Evolutionary conservation across 37 sponge, comb jelly and placozoan genomes (phyloP), one percentile per base, ranked within the genome.

Genomic region (Dysidea cf. avara): DNA sequence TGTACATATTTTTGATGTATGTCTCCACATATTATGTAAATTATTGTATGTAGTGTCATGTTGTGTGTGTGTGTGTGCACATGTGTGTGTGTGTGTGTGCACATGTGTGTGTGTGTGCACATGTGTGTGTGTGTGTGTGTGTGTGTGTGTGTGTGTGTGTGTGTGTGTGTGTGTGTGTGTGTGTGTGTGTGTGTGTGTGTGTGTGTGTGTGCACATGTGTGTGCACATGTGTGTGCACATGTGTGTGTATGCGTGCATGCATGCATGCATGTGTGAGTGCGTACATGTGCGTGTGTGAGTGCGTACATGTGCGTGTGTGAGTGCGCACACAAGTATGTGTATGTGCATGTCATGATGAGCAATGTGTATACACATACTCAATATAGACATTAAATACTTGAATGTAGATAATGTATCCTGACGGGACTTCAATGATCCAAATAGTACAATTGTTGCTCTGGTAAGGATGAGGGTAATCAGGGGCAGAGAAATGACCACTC

Each of bases 391-490:
- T 48, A 3, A 7, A 2, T 18, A 86, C 40, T 5, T 36, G 48
- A 3, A 87, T 12, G 0, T 48, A 47, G 1, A 87, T 26, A 25
- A 16, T 53, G 33, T 65, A 65, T 7, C 68, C 72, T 25, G 40
- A 56, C 2, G 66, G 66, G 0, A 40, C 72, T 31, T 48, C 33
- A 31, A 87, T 67, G 6, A 55, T 65, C 78, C 82, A 87, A 7
- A 52, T 65, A 64, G 82, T 81, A 55, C 72, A 61, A 26, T 32
- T 43, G 35, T 75, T 66, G 67, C 18, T 38, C 20, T 14, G 52
- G 39, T 77, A 81, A 43, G 5, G 78, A n/a, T n/a, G n/a, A n/a
- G n/a, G n/a, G 48, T 72, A 74, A 6, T 69, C 71, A 17, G 81
- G 87, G 1, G 87, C 69, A 1, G 17, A 17, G 55, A 87, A 67